A percentile compares a stretch with the other conserved stretches of the same genome.
Conservation (phyloP, 2,797 vertebrate species). For the Gambelia wislizenii region DNA sequence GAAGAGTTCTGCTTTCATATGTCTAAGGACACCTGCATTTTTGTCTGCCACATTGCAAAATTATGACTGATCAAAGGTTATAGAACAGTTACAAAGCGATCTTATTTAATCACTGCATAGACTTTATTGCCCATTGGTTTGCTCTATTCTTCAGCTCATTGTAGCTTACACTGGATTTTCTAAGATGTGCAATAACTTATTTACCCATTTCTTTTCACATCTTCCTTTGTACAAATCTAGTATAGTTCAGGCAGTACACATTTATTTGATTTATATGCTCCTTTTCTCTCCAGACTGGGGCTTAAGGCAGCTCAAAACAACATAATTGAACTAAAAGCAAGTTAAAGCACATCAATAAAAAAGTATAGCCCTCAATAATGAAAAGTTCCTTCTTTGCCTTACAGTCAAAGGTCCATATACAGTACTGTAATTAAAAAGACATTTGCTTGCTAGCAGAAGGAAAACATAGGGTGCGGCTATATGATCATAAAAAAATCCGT, state of each 20-base stretch:
- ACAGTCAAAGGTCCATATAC: too few species aligned
- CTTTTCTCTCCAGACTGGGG: too few species aligned
- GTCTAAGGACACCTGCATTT: neutral
- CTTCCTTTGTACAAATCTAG: neutral
- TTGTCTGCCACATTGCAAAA: neutral
- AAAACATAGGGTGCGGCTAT: too few species aligned
- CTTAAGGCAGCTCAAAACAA: too few species aligned
- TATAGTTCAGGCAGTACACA: neutral
- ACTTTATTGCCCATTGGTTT: neutral
- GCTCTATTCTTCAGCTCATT: neutral
- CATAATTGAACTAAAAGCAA: too few species aligned
- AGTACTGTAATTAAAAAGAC: too few species aligned
- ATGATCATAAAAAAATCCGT: too few species aligned
- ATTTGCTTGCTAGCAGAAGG: too few species aligned
- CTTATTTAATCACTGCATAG: neutral
- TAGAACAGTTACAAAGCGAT: neutral
- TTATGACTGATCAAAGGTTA: fast-evolving
- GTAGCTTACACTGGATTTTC: neutral
- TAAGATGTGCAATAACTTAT: neutral
- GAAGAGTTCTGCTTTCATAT: fast-evolving
- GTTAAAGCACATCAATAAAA: too few species aligned
- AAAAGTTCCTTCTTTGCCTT: too few species aligned
- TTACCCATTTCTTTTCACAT: neutral
- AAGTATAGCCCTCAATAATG: too few species aligned
- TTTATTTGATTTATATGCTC: too few species aligned